Evolutionary conservation across 2,888 invertebrate genomes (phyloP).

Genomic region (Oxycera nigricornis): DNA sequence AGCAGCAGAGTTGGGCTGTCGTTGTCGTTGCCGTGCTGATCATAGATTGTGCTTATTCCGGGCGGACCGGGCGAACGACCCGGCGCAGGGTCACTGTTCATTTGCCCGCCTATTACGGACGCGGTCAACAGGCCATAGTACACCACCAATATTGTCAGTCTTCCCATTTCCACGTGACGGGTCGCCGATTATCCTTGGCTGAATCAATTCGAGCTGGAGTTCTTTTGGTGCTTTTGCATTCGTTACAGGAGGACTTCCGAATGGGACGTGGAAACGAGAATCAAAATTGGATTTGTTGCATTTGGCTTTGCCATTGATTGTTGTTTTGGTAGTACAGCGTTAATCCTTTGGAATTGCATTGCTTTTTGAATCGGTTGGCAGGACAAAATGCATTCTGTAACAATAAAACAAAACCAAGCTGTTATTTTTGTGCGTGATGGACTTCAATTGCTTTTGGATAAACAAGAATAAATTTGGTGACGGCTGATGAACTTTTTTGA

Average conservation of each 20-base stretch:
- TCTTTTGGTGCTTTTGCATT: background rate
- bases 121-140: constrained; percentile 31
- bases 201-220: background rate
- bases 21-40: constrained; percentile 22
- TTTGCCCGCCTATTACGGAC: constrained; percentile 55
- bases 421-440: too few relatives aligned
- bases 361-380: too few relatives aligned
- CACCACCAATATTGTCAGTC: constrained; percentile 11
- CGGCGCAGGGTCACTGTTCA: constrained; percentile 71
- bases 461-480: too few relatives aligned
- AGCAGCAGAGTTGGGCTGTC: constrained; percentile 37
- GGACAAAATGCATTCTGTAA: too few relatives aligned
- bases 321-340: background rate
- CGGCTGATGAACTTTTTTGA: too few relatives aligned
- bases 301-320: background rate
- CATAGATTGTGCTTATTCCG: constrained; percentile 37
- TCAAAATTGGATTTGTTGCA: background rate
- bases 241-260: background rate
- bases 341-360: too few relatives aligned
- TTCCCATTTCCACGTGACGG: constrained; percentile 13
- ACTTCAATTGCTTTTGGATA: too few relatives aligned
- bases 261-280: background rate
- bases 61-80: constrained; percentile 73
- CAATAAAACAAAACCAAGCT: too few relatives aligned
- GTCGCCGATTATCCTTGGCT: background rate